phyloP scores from a whole-genome alignment of 2,797 vertebrate species.

The Macropus fuliginosus region DNA sequence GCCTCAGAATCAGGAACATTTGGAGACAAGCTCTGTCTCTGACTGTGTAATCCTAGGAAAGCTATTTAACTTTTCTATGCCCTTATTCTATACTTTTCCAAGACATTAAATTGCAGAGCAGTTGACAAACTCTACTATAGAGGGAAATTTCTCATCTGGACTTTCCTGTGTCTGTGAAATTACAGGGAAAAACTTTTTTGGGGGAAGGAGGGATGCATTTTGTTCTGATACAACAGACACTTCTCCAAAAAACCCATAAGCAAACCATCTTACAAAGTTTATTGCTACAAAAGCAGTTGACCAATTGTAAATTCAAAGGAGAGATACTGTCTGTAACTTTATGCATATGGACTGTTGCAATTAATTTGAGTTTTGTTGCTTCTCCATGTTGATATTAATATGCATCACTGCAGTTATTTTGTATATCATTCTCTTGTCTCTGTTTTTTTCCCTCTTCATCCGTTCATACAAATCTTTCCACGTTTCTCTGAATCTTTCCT shows the following conservation, averaged over 20 bases:
- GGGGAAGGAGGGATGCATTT: neutral
- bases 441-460: neutral
- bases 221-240: neutral
- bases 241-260: neutral
- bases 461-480: neutral
- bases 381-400: neutral
- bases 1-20: neutral
- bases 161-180: neutral
- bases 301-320: neutral
- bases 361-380: neutral
- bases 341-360: neutral
- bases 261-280: neutral
- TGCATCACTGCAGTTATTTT: neutral
- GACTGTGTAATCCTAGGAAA: neutral
- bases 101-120: neutral
- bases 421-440: neutral
- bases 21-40: neutral
- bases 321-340: neutral
- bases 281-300: neutral
- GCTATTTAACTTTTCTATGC: neutral
- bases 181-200: neutral
- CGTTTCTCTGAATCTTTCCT: neutral
- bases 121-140: neutral
- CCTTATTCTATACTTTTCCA: neutral
- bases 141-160: neutral